phyloP scores from a whole-genome alignment of 2,888 invertebrate species.

The Papilio protenor region DNA sequence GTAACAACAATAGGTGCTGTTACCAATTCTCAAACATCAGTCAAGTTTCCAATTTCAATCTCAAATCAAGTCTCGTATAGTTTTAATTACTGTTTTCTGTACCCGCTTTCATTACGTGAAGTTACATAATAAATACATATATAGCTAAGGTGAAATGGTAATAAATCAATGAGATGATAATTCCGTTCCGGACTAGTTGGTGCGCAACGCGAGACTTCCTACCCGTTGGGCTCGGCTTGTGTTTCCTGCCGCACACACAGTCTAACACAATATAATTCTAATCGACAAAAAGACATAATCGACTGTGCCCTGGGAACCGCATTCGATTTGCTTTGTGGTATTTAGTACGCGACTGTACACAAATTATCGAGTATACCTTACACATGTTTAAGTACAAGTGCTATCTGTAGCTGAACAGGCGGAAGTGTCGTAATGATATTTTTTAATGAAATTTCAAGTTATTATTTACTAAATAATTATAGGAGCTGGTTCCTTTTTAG shows the following conservation, averaged over 20 bases:
- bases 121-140: conserved; percentile 21
- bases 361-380: background rate
- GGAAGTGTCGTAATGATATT: no score
- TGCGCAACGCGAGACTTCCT: conserved; percentile 87
- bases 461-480: no score
- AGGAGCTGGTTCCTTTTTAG: no score
- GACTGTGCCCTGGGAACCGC: conserved; percentile 69
- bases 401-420: background rate
- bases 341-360: conserved; percentile 45
- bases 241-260: conserved; percentile 88
- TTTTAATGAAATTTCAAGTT: no score
- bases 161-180: conserved; percentile 62
- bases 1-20: background rate
- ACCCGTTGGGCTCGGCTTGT: conserved; percentile 87
- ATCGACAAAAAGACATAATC: conserved; percentile 72
- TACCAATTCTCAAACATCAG: background rate
- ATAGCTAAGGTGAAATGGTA: conserved; percentile 21
- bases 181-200: conserved; percentile 85
- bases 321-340: conserved; percentile 54
- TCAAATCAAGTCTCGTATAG: background rate
- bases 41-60: background rate
- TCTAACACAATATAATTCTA: conserved; percentile 79
- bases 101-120: background rate
- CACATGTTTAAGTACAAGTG: background rate
- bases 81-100: conserved; percentile 6